These are phyloP conservation scores for Acrossocheilus wenchowensis DNA, from an alignment of 2,797 vertebrate genomes.

Conservation along the genomic window DNA sequence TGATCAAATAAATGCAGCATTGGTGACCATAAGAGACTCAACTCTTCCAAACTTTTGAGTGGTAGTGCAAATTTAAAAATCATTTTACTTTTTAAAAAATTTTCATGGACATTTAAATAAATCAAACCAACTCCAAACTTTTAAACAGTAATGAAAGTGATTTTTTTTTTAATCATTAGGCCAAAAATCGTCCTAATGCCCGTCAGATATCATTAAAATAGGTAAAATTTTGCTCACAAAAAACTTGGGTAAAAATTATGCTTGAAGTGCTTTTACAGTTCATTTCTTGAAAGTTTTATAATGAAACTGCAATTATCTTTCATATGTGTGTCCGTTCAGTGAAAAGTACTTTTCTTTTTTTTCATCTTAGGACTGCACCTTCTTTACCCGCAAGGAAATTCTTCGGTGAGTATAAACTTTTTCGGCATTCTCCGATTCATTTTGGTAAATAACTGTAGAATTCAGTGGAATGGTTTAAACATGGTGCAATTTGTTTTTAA, in stretches of 20 bases:
- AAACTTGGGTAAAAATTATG: neutral
- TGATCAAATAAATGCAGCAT: neutral
- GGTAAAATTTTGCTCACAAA: neutral
- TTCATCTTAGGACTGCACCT: constrained; percentile 91
- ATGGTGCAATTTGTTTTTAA: neutral
- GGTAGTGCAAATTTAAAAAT: neutral
- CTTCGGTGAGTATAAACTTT: constrained; percentile 86
- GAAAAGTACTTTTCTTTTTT: neutral
- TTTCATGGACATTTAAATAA: neutral
- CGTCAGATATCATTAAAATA: neutral
- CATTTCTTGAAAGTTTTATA: neutral
- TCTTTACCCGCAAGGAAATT: constrained; percentile 98
- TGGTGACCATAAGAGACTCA: neutral
- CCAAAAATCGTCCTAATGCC: neutral
- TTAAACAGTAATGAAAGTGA: neutral
- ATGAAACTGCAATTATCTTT: neutral
- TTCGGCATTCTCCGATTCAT: neutral
- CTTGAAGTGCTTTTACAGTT: neutral
- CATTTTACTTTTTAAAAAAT: neutral
- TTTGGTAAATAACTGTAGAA: neutral
- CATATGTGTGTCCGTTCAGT: neutral
- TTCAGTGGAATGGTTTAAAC: neutral
- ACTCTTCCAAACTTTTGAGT: neutral
- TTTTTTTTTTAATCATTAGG: neutral
- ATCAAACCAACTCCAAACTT: neutral